Conservation (phyloP, 2,888 invertebrate genomes). For the Nemotelus pantherinus region DNA sequence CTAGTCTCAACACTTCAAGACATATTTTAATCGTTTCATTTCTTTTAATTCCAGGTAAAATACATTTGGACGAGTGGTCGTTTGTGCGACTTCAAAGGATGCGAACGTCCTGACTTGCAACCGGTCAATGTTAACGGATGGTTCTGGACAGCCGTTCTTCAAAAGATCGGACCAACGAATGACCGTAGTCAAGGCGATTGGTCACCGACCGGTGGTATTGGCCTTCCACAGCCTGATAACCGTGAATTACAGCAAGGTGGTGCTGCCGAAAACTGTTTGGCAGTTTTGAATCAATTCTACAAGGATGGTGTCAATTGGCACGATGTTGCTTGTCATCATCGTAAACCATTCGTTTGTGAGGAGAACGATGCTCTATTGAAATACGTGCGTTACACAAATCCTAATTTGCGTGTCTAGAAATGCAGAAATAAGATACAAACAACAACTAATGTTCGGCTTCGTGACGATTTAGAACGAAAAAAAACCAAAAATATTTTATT, state of each 20-base stretch:
- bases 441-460: background rate
- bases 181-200: slow-evolving; percentile 87
- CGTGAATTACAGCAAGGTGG: slow-evolving; percentile 82
- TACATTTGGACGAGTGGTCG: slow-evolving; percentile 94
- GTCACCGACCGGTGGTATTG: slow-evolving; percentile 87
- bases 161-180: slow-evolving; percentile 84
- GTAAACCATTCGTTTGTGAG: slow-evolving; percentile 88
- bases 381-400: slow-evolving; percentile 85
- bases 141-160: slow-evolving; percentile 92
- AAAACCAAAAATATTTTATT: slow-evolving; percentile 41
- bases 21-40: background rate
- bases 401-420: slow-evolving; percentile 75
- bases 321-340: slow-evolving; percentile 90
- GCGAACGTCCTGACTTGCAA: slow-evolving; percentile 84
- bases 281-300: slow-evolving; percentile 88
- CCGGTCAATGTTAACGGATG: slow-evolving; percentile 85
- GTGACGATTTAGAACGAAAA: background rate
- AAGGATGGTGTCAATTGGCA: slow-evolving; percentile 93
- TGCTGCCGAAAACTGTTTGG: slow-evolving; percentile 86
- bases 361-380: slow-evolving; percentile 87
- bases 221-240: slow-evolving; percentile 88
- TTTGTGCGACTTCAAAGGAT: slow-evolving; percentile 89
- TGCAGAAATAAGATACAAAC: background rate
- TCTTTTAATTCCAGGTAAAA: slow-evolving; percentile 71
- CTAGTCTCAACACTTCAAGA: too few species aligned